Evolutionary conservation across 2,797 vertebrate species (phyloP).

Genomic region (Lepilemur septentrionalis): DNA sequence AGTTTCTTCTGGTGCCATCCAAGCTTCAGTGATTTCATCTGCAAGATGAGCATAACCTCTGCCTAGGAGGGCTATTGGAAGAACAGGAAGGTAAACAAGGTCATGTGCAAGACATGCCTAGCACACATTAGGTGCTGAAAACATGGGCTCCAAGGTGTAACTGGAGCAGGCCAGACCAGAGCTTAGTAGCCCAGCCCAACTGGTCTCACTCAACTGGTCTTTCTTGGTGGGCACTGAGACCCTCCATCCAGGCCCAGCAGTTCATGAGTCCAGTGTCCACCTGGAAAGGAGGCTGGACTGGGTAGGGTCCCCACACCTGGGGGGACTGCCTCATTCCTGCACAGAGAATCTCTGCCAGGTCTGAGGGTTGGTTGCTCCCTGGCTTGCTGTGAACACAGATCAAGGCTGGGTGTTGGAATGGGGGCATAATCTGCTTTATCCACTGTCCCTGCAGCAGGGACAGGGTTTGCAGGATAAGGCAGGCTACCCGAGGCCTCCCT

Average conservation of each 20-base stretch:
- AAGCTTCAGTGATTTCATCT: constrained; percentile 1
- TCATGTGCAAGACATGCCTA: neutral
- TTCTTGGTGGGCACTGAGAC: neutral
- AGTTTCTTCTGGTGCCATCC: neutral
- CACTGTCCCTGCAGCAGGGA: neutral
- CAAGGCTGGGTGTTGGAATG: neutral
- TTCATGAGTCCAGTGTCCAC: neutral
- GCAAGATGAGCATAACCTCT: neutral
- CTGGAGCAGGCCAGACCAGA: neutral
- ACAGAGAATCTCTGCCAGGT: neutral
- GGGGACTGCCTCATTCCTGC: neutral
- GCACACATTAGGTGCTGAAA: neutral
- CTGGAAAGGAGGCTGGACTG: neutral
- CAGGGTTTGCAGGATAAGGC: neutral
- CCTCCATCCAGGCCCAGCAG: neutral
- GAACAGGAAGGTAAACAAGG: constrained; percentile 9
- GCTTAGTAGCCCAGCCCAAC: neutral
- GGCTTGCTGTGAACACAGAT: neutral
- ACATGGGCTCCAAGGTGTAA: neutral
- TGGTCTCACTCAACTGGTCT: neutral
- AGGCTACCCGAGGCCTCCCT: neutral
- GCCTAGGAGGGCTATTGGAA: neutral
- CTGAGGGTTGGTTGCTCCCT: neutral
- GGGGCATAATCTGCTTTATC: neutral
- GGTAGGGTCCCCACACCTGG: neutral